Conservation (phyloP, 2,888 invertebrate species). For the Spicauda simplicius region DNA sequence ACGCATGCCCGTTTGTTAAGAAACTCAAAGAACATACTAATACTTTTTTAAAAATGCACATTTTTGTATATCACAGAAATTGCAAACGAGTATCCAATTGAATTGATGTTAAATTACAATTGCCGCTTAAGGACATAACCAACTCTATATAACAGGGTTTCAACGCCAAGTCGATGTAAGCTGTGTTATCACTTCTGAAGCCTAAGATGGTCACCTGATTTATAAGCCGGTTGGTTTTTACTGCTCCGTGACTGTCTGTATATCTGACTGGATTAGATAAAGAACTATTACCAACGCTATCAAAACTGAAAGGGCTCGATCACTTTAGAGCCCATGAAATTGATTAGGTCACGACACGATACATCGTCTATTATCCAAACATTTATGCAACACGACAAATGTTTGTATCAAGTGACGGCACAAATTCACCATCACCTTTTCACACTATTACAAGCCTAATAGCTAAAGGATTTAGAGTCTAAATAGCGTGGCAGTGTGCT, state of each 20-base stretch:
- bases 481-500: constrained; percentile 8
- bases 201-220: not conserved
- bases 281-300: not conserved
- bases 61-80: too few species aligned
- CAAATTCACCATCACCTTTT: constrained; percentile 7
- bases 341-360: constrained; percentile 27
- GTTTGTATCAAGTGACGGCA: not conserved
- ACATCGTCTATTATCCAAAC: constrained; percentile 17
- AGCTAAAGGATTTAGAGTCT: not conserved
- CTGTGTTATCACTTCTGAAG: not conserved
- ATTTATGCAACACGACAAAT: constrained; percentile 22
- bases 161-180: not conserved
- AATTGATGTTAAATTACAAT: too few species aligned
- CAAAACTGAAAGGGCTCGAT: constrained; percentile 9
- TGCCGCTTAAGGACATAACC: too few species aligned
- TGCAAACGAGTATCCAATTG: too few species aligned
- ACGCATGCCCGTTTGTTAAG: too few species aligned
- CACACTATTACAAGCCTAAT: constrained; percentile 17
- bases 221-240: not conserved
- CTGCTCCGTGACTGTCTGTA: not conserved
- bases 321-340: constrained; percentile 18
- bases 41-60: too few species aligned
- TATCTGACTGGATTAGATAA: not conserved
- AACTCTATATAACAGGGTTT: not conserved
- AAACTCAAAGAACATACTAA: too few species aligned